Conservation (phyloP, 2,113 vertebrate genomes). For the Mobula birostris region DNA sequence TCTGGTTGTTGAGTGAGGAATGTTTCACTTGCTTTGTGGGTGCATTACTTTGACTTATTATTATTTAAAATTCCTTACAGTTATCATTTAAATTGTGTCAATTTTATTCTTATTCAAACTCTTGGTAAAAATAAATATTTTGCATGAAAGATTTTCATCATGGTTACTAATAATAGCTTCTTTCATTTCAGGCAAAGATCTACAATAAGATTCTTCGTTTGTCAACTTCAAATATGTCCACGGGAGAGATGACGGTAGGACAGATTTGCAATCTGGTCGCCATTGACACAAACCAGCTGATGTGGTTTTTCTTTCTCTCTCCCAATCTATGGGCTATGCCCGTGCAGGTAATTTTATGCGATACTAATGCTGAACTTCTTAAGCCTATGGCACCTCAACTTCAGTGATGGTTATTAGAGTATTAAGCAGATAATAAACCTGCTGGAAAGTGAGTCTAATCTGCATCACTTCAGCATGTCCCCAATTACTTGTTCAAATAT, state of each 20-base stretch:
- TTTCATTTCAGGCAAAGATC: slow-evolving; percentile 79
- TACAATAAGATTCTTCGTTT: slow-evolving; percentile 97
- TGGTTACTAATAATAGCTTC: neutral
- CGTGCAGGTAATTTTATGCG: slow-evolving; percentile 69
- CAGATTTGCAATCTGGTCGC: slow-evolving; percentile 98
- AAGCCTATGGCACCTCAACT: neutral
- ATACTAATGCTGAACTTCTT: neutral
- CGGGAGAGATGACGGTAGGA: slow-evolving; percentile 89
- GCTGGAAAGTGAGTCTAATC: neutral
- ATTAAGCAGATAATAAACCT: neutral
- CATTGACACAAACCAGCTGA: slow-evolving; percentile 94
- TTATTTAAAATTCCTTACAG: neutral
- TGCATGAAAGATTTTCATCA: neutral
- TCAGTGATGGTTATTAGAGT: neutral
- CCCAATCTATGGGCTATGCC: slow-evolving; percentile 98
- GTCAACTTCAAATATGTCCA: slow-evolving; percentile 94
- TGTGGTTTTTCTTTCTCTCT: slow-evolving; percentile 99
- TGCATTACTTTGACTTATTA: neutral
- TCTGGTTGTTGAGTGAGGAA: no score
- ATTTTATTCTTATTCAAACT: neutral
- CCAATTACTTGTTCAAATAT: neutral
- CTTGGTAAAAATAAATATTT: neutral
- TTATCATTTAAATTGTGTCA: neutral
- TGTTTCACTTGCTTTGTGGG: no score
- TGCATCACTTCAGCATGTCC: neutral